These are phyloP conservation scores for Drosophila prolongata DNA, from an alignment of 2,888 invertebrate genomes.

Conservation along the genomic window DNA sequence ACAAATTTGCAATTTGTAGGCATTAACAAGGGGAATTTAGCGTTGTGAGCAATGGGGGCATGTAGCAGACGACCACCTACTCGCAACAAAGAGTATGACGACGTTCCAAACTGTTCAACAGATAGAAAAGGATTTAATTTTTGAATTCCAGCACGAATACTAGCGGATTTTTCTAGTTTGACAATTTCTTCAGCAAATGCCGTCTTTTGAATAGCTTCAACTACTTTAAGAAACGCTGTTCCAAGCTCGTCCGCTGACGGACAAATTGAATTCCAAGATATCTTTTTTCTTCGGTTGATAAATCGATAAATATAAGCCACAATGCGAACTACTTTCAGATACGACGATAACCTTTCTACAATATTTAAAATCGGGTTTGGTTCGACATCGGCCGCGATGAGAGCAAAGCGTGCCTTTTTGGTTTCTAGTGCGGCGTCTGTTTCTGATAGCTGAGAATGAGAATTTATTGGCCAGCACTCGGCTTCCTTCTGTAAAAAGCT, in stretches of 20 bases:
- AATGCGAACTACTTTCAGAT: neutral
- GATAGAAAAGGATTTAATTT: too few relatives aligned
- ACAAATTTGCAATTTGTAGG: conserved; percentile 3
- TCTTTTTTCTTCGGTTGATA: neutral
- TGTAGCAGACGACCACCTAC: neutral
- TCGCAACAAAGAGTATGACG: neutral
- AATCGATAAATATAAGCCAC: conserved; percentile 3
- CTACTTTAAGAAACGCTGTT: neutral
- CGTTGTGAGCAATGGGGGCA: neutral
- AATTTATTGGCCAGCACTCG: neutral
- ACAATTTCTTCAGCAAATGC: neutral
- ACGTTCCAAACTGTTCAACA: too few relatives aligned
- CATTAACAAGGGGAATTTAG: neutral
- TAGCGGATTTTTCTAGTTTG: too few relatives aligned
- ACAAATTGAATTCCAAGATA: neutral
- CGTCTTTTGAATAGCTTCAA: neutral
- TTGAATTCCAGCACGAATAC: too few relatives aligned
- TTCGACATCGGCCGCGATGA: conserved; percentile 5
- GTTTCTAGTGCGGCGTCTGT: neutral
- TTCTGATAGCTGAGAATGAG: neutral
- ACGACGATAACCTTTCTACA: neutral
- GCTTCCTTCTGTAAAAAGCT: neutral
- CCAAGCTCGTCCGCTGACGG: conserved; percentile 1
- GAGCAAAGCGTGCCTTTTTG: neutral
- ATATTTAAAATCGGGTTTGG: neutral